Evolutionary conservation across 2,888 invertebrate species (phyloP), one percentile per base, ranked within the genome.

Genomic region (Hipparchia semele): DNA sequence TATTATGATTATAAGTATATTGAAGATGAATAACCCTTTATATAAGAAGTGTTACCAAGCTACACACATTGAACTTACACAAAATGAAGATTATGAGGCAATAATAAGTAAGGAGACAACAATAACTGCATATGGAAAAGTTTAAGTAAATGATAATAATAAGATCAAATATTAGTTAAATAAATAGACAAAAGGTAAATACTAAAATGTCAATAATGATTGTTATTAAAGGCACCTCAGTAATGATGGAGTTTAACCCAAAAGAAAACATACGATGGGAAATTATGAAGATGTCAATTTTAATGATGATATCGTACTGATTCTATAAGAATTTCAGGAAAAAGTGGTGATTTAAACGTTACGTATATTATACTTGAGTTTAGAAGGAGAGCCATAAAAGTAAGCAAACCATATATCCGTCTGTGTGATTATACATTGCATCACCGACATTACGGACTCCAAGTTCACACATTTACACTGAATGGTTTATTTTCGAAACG

Each of bases 401-500:
- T 6, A 10, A 65, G 23, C 23, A 12, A 12, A 12, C 12, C 33
- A 53, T 33, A 23, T 7, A 53, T 39, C 6, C 53, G 65, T 53
- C 65, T 33, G 23, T 33, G 51, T 53, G 23, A 53, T 65, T 12
- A 33, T 7, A 53, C 6, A 33, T 71, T 67, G 61, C 54, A 67
- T 71, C 60, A 68, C 9, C 13, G n/a, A 49, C 23, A 51, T 64
- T 49, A 51, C 23, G 23, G 13, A 60, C 60, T 5, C n/a, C 12
- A 65, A 45, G 64, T 68, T 72, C n/a, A 68, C 68, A 58, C 58
- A 58, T 68, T 72, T 10, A 68, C 68, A 58, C 58, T 13, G 68
- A 13, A 59, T 33, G 13, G 64, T 68, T 58, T 73, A 72, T 67
- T 72, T 70, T 72, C 54, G 62, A 65, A 70, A 39, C 56, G 33